These are phyloP conservation scores for Ctena decussata DNA, from an alignment of 2,888 invertebrate species.

Conservation along the genomic window DNA sequence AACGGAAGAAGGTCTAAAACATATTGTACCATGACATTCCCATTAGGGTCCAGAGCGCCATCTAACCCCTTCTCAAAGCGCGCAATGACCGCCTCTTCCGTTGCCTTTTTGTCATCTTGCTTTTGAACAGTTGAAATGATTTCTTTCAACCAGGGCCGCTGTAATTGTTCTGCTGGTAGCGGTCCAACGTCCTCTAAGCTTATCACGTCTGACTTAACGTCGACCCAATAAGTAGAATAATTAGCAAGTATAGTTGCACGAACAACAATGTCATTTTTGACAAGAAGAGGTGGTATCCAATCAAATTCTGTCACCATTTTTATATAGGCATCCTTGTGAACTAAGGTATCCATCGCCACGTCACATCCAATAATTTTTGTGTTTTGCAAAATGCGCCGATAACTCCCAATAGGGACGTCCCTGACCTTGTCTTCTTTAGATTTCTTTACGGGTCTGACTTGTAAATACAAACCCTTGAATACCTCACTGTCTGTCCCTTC, in stretches of 20 bases:
- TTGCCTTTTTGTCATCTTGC: slow-evolving; percentile 21
- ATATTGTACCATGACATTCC: slow-evolving; percentile 54
- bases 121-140: slow-evolving; percentile 43
- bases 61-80: slow-evolving; percentile 55
- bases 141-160: slow-evolving; percentile 58
- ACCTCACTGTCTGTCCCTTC: slow-evolving; percentile 26
- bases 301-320: slow-evolving; percentile 35
- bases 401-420: slow-evolving; percentile 23
- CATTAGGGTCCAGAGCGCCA: slow-evolving; percentile 46
- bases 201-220: slow-evolving; percentile 46
- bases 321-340: slow-evolving; percentile 45
- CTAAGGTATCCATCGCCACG: slow-evolving; percentile 34
- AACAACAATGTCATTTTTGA: slow-evolving; percentile 45
- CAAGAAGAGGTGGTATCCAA: slow-evolving; percentile 50
- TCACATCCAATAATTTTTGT: slow-evolving; percentile 41
- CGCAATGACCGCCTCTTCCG: slow-evolving; percentile 24
- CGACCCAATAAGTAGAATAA: slow-evolving; percentile 52
- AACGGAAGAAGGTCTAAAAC: slow-evolving; percentile 54
- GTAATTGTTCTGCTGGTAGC: slow-evolving; percentile 45
- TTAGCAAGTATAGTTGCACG: slow-evolving; percentile 51
- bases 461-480: slow-evolving; percentile 50
- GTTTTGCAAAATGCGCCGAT: slow-evolving; percentile 25
- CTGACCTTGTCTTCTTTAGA: neutral
- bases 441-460: slow-evolving; percentile 31
- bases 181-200: slow-evolving; percentile 10